Evolutionary conservation across 2,113 vertebrate genomes (phyloP).

Genomic region (Tapirus terrestris): DNA sequence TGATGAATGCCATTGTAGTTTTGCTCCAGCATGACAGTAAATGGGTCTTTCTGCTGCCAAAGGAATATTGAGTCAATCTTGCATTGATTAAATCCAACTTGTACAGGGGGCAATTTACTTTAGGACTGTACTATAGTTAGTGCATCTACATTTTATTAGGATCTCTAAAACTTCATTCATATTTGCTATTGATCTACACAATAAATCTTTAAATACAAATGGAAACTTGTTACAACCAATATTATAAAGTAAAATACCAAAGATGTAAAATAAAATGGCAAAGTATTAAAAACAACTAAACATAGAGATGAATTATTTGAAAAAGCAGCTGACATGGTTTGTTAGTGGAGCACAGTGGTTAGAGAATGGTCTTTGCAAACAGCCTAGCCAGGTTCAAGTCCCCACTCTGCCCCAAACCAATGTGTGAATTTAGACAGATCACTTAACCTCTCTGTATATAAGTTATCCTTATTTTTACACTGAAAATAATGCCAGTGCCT

Average conservation of each 20-base stretch:
- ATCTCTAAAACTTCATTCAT: no score
- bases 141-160: no score
- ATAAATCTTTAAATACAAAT: no score
- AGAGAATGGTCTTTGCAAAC: background rate
- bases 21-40: no score
- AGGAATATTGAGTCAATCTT: no score
- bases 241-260: background rate
- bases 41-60: no score
- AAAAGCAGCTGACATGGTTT: background rate
- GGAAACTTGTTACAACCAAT: background rate
- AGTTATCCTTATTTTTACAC: background rate
- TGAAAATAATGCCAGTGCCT: background rate
- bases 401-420: background rate
- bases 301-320: background rate
- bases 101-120: no score
- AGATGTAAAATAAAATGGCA: background rate
- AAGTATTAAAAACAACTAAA: background rate
- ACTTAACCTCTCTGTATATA: background rate
- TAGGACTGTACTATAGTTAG: no score
- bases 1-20: no score
- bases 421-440: background rate
- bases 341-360: background rate
- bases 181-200: no score
- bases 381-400: background rate
- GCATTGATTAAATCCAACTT: no score